Conservation (phyloP, 2,113 vertebrate genomes). For the Ctenomys sociabilis region DNA sequence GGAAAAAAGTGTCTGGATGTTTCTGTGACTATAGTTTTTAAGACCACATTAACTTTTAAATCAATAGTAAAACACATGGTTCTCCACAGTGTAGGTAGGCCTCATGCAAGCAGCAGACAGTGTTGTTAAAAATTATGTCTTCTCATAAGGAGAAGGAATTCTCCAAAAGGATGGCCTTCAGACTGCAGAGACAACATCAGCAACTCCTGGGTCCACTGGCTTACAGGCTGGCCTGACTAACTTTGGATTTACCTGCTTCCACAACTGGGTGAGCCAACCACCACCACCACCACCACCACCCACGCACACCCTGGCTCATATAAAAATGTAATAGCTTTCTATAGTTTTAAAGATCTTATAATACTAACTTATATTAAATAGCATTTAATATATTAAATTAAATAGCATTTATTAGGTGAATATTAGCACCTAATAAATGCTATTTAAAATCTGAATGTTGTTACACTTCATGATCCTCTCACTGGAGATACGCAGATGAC, state of each 20-base stretch:
- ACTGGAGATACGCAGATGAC: not conserved
- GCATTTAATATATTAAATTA: too few species aligned
- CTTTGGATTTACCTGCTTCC: not conserved
- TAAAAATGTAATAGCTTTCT: not conserved
- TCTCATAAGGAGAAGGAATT: not conserved
- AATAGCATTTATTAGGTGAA: too few species aligned
- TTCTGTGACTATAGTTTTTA: not conserved
- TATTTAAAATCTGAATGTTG: slow-evolving; percentile 17
- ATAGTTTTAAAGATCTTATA: not conserved
- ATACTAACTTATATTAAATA: too few species aligned
- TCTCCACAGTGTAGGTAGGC: not conserved
- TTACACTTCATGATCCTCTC: not conserved
- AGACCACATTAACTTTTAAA: not conserved
- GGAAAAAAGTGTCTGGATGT: not conserved
- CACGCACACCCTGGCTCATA: not conserved
- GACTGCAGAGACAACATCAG: not conserved
- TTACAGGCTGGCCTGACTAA: not conserved
- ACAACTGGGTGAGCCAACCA: not conserved
- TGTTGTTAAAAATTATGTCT: not conserved
- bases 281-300: too few species aligned
- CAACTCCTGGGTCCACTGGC: not conserved
- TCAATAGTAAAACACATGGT: not conserved
- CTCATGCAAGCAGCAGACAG: not conserved
- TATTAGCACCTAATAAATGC: not conserved
- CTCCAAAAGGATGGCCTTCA: not conserved